Evolutionary conservation across 2,888 invertebrate genomes (phyloP).

Genomic region (Macaria notata): DNA sequence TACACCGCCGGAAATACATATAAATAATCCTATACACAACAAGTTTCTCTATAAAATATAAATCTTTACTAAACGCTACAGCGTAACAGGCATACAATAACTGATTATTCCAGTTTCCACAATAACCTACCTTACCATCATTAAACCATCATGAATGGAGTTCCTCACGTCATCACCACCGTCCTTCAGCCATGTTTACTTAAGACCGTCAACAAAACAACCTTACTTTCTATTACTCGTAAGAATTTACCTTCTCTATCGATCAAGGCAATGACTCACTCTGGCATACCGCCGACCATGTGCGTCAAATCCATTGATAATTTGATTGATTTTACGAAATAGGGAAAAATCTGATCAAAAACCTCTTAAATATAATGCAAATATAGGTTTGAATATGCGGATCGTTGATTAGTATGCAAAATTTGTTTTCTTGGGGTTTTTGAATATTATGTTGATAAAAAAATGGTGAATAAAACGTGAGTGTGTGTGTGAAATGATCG

Average conservation of each 20-base stretch:
- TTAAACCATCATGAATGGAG: conserved; percentile 1
- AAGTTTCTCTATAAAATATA: too few species aligned
- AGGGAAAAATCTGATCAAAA: conserved; percentile 10
- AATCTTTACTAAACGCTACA: too few species aligned
- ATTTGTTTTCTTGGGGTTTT: too few species aligned
- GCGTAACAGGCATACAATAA: too few species aligned
- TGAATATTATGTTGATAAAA: too few species aligned
- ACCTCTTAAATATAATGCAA: neutral
- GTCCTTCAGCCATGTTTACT: conserved; percentile 6
- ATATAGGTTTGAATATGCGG: too few species aligned
- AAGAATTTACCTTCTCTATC: neutral
- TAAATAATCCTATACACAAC: too few species aligned
- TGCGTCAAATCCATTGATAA: conserved; percentile 1
- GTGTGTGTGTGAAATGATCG: neutral
- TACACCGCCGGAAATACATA: too few species aligned
- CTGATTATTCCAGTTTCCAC: neutral
- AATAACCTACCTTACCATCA: conserved; percentile 1
- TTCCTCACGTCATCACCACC: neutral
- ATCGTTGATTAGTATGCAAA: too few species aligned
- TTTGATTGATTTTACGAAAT: conserved; percentile 6
- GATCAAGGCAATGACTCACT: conserved; percentile 11
- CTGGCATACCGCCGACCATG: neutral
- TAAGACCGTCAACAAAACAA: conserved; percentile 3
- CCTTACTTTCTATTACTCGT: conserved; percentile 10
- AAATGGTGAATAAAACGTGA: too few species aligned